Percentiles rank a stretch among this genome's conserved stretches.
Conservation (phyloP, 2,113 vertebrate genomes). For the Pelvicachromis taeniatus region DNA sequence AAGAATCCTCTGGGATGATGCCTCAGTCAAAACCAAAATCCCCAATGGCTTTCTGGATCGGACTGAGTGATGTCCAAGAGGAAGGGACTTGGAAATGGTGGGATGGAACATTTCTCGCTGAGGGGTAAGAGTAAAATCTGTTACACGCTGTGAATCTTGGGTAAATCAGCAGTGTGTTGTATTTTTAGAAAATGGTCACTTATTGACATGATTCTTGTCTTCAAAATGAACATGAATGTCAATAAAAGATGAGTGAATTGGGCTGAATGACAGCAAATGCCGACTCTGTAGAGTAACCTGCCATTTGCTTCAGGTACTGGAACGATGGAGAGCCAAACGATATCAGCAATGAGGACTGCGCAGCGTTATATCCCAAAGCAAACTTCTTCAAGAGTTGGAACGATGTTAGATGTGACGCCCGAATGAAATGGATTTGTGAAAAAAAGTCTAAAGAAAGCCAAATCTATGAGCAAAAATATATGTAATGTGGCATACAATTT, state of each 20-base stretch:
- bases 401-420: background rate
- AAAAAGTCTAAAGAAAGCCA: background rate
- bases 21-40: background rate
- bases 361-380: background rate
- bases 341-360: slow-evolving; percentile 24
- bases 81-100: slow-evolving; percentile 58
- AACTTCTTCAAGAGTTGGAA: slow-evolving; percentile 52
- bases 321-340: slow-evolving; percentile 43
- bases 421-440: slow-evolving; percentile 62
- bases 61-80: slow-evolving; percentile 14
- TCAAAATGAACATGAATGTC: background rate
- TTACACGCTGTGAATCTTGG: background rate
- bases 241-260: background rate
- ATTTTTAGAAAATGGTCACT: background rate
- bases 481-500: background rate
- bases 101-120: slow-evolving; percentile 12
- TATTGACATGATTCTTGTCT: background rate
- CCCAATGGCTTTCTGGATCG: slow-evolving; percentile 38
- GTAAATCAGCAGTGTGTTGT: background rate
- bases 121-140: background rate
- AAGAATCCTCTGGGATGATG: background rate
- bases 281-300: background rate
- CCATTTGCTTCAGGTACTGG: slow-evolving; percentile 50
- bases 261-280: background rate
- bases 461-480: background rate